Evolutionary conservation across 2,888 invertebrate species (phyloP), one percentile per base, ranked within the genome.

Genomic region (Troides helena): DNA sequence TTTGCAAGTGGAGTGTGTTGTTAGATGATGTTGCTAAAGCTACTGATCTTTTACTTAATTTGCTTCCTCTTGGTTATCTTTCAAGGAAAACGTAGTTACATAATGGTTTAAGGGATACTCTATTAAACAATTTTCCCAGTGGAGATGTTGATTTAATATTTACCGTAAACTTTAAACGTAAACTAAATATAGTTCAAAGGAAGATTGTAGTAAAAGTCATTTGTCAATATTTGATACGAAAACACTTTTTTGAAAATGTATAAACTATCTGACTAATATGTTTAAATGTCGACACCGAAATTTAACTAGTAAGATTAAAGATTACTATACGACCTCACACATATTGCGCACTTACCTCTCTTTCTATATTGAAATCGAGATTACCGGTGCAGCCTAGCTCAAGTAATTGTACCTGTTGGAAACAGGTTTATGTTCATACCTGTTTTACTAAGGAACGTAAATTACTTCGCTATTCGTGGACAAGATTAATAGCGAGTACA

Each of bases 371-470:
- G 66, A 70, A 70, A 70, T 66, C 62, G 66, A 66, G 63, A 69
- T 66, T 71, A 59, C 60, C 30, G 63, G n/a, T 62, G 50, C 36
- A 63, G 58, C 43, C 66, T 64, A 67, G 63, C 61, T 61, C 68
- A 50, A 62, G 62, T 59, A 67, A 66, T 60, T 67, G 66, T 63
- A 67, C 63, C 66, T 46, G 63, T 30, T 62, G 21, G 12, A 50
- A 67, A 69, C 71, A 66, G 57, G 65, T 70, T 70, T 67, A 63
- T 63, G 61, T 36, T 36, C 25, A 39, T 70, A 70, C 66, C 66
- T 59, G 66, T 53, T 43, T 59, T 39, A 66, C 70, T 23, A 23
- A 59, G 63, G 63, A 53, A 66, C 66, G 62, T 67, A 67, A 66
- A 63, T 70, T 63, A 63, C 62, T 66, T 63, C 17, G 66, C 66